Evolutionary conservation across 2,113 vertebrate genomes (phyloP).

Genomic region (Lampris megalopsis): DNA sequence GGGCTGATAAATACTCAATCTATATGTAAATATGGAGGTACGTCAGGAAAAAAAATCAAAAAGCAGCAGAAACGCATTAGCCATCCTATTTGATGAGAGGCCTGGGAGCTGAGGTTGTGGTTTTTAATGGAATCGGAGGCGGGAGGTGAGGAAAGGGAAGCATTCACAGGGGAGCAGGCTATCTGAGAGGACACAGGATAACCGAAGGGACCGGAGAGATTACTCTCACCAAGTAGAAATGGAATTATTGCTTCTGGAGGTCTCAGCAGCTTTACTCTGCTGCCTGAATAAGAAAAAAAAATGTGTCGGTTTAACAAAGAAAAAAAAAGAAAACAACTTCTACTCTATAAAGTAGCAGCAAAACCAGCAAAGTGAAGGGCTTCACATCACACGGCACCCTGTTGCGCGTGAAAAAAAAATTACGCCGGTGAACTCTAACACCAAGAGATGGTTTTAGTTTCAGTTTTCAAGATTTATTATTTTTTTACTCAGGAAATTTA

Average conservation of each 20-base stretch:
- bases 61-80: slow-evolving; percentile 79
- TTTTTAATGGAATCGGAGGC: slow-evolving; percentile 84
- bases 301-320: slow-evolving; percentile 49
- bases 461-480: too few species aligned
- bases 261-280: slow-evolving; percentile 73
- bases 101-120: slow-evolving; percentile 77
- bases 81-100: slow-evolving; percentile 78
- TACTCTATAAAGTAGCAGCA: neutral
- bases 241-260: slow-evolving; percentile 72
- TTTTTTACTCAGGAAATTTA: neutral
- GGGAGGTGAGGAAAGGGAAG: slow-evolving; percentile 67
- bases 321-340: slow-evolving; percentile 37
- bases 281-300: slow-evolving; percentile 49
- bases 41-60: slow-evolving; percentile 57
- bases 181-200: slow-evolving; percentile 72
- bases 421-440: neutral
- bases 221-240: slow-evolving; percentile 67
- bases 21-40: slow-evolving; percentile 86
- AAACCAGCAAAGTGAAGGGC: neutral
- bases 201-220: slow-evolving; percentile 73
- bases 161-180: slow-evolving; percentile 65
- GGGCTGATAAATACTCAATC: slow-evolving; percentile 86
- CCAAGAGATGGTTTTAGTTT: neutral
- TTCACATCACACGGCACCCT: too few species aligned
- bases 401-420: neutral